phyloP scores from a whole-genome alignment of 2,888 invertebrate genomes.

The Ophonus ardosiacus region DNA sequence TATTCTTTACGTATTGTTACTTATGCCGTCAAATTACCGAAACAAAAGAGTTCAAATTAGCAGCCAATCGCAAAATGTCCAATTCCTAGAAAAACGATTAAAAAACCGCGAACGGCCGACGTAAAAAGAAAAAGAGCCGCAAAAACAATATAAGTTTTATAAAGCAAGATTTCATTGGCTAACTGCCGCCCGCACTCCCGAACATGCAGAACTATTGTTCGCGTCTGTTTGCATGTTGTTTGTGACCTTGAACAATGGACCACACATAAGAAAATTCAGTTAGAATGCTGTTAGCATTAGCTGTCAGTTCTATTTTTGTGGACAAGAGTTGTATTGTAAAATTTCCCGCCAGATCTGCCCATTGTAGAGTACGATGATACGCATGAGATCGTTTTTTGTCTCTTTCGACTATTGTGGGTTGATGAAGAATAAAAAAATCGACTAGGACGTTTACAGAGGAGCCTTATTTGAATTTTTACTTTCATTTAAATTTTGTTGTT shows the following conservation, averaged over 20 bases:
- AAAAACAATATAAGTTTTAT: constrained; percentile 56
- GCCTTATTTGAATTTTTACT: neutral
- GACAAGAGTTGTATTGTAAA: constrained; percentile 31
- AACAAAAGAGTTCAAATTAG: constrained; percentile 32
- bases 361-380: constrained; percentile 9
- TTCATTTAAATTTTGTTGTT: neutral
- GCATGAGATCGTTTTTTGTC: constrained; percentile 13
- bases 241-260: constrained; percentile 32
- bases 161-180: constrained; percentile 62
- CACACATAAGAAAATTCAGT: constrained; percentile 55
- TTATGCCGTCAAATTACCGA: constrained; percentile 16
- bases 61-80: constrained; percentile 41
- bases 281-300: constrained; percentile 42
- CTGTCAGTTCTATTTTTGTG: constrained; percentile 32
- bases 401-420: constrained; percentile 21
- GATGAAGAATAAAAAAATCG: constrained; percentile 14
- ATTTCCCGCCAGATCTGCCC: constrained; percentile 31
- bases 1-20: neutral
- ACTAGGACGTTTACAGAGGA: constrained; percentile 5
- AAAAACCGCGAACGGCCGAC: constrained; percentile 37
- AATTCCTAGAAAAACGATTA: constrained; percentile 52
- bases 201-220: constrained; percentile 51
- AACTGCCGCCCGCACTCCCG: constrained; percentile 66
- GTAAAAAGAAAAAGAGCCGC: constrained; percentile 34
- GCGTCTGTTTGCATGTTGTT: constrained; percentile 29